These are phyloP conservation scores for Apostichopus japonicus DNA, from an alignment of 35 echinoderm and acorn worm species.

Conservation along the genomic window DNA sequence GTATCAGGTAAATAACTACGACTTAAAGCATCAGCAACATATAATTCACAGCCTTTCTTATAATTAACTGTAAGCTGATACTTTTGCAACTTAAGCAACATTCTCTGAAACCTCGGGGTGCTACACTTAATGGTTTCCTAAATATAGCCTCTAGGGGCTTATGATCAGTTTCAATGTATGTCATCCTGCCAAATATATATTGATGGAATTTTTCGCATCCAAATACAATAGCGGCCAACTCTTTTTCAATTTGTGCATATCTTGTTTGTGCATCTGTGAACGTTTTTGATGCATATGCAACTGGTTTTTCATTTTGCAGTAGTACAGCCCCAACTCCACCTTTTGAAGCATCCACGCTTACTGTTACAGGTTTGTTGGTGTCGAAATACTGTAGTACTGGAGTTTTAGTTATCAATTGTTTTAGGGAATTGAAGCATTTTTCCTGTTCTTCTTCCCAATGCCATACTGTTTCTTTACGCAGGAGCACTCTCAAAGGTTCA, in stretches of 20 bases:
- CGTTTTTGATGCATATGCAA: slow-evolving; percentile 73
- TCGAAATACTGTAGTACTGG: slow-evolving; percentile 68
- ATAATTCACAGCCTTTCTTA: no score
- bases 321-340: slow-evolving; percentile 29
- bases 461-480: no score
- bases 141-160: no score
- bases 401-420: slow-evolving; percentile 32
- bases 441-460: slow-evolving; percentile 49
- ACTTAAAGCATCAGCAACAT: no score
- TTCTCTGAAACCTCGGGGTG: no score
- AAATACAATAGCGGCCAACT: slow-evolving; percentile 64
- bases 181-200: slow-evolving; percentile 70
- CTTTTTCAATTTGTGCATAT: slow-evolving; percentile 82
- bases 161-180: no score
- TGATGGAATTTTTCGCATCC: slow-evolving; percentile 76
- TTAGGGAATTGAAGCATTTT: slow-evolving; percentile 18
- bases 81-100: no score
- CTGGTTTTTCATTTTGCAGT: slow-evolving; percentile 41
- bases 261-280: slow-evolving; percentile 53
- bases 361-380: slow-evolving; percentile 11
- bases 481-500: no score
- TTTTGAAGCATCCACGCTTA: slow-evolving; percentile 63
- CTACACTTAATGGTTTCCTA: no score
- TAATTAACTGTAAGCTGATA: no score
- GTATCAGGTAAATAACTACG: slow-evolving; percentile 1